These are phyloP conservation scores for Periphyllus acericola DNA, from an alignment of 2,888 invertebrate genomes.

Conservation along the genomic window DNA sequence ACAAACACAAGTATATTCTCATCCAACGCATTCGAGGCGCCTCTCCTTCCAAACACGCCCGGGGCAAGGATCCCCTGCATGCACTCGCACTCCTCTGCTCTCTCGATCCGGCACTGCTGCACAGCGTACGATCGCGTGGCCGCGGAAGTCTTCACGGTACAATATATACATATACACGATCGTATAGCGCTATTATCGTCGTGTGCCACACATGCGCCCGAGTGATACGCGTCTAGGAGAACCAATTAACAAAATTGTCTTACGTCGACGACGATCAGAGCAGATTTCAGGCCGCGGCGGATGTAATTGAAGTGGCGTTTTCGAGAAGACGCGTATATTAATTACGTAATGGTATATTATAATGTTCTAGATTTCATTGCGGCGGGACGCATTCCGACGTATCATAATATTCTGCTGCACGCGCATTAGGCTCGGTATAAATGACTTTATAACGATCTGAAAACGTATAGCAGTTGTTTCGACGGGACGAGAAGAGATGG, in stretches of 20 bases:
- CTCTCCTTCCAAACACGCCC: too few species aligned
- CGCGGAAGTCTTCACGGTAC: neutral
- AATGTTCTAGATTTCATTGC: neutral
- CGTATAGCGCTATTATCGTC: neutral
- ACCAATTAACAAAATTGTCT: neutral
- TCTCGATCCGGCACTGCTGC: too few species aligned
- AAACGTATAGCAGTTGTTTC: neutral
- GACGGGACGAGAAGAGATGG: neutral
- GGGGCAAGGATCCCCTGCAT: too few species aligned
- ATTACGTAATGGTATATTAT: neutral
- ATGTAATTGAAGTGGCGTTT: neutral
- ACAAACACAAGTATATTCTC: too few species aligned
- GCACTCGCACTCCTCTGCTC: too few species aligned
- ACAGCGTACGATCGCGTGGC: neutral
- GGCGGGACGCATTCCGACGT: neutral
- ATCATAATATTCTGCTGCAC: too few species aligned
- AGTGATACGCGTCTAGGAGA: neutral
- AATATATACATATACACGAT: too few species aligned
- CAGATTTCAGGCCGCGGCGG: neutral
- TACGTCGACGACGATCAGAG: neutral
- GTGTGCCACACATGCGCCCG: neutral
- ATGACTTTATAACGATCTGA: neutral
- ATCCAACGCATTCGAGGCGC: too few species aligned
- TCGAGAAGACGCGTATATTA: neutral
- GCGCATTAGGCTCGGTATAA: neutral